Evolutionary conservation across 2,888 invertebrate species (phyloP).

Genomic region (Parochlus steinenii): DNA sequence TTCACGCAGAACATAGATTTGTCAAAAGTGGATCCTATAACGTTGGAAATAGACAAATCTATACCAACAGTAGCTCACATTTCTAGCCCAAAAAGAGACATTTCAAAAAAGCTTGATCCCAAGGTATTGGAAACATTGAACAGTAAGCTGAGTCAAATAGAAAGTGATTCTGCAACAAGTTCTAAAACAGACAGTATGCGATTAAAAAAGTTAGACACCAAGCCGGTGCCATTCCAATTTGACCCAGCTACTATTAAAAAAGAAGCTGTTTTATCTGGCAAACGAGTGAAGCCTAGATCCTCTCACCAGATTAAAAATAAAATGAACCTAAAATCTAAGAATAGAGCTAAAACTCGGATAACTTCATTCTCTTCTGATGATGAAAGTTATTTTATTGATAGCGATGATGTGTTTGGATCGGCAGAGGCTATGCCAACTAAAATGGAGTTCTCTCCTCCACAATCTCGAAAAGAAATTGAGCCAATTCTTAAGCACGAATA

Average conservation of each 20-base stretch:
- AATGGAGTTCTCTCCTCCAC: conserved; percentile 57
- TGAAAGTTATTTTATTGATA: conserved; percentile 58
- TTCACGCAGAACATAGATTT: conserved; percentile 61
- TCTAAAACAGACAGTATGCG: conserved; percentile 52
- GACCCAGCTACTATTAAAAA: conserved; percentile 43
- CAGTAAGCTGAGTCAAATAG: conserved; percentile 56
- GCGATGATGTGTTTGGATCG: conserved; percentile 60
- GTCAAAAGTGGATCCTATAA: conserved; percentile 55
- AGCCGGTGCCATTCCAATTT: conserved; percentile 34
- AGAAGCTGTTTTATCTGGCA: conserved; percentile 35
- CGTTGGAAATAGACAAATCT: conserved; percentile 47
- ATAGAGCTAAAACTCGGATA: conserved; percentile 50
- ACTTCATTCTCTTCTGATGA: conserved; percentile 63
- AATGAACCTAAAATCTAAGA: conserved; percentile 41
- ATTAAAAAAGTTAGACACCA: conserved; percentile 35
- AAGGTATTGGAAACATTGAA: conserved; percentile 48
- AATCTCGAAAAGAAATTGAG: conserved; percentile 57
- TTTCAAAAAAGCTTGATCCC: conserved; percentile 50
- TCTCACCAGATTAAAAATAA: conserved; percentile 40
- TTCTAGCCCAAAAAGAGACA: conserved; percentile 53
- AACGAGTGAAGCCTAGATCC: conserved; percentile 43
- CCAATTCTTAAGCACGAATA: conserved; percentile 56
- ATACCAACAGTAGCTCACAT: conserved; percentile 37
- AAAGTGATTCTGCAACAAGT: conserved; percentile 59
- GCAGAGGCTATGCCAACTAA: conserved; percentile 56